Conservation (phyloP, 2,113 vertebrate species). For the Etheostoma spectabile region DNA sequence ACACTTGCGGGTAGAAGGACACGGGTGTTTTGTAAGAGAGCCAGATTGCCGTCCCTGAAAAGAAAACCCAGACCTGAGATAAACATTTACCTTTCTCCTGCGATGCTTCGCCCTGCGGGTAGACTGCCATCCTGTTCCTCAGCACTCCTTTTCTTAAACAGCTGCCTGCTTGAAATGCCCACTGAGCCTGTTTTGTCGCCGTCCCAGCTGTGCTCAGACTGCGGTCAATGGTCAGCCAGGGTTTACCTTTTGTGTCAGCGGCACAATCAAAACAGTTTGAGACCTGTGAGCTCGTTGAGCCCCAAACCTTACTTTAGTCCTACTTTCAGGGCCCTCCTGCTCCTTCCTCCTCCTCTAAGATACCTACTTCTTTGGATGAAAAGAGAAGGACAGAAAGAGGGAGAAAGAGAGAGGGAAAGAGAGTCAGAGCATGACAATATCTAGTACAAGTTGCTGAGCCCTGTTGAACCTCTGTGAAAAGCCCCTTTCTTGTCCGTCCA, state of each 20-base stretch:
- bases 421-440: conserved; percentile 32
- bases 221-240: conserved; percentile 65
- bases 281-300: conserved; percentile 77
- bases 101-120: not conserved
- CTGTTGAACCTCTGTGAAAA: conserved; percentile 17
- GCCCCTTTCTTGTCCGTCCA: conserved; percentile 1
- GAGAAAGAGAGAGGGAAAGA: not conserved
- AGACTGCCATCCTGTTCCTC: conserved; percentile 30
- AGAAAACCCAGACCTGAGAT: conserved; percentile 55
- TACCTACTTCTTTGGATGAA: conserved; percentile 16
- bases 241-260: conserved; percentile 69
- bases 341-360: conserved; percentile 25
- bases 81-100: conserved; percentile 69
- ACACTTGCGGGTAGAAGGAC: conserved; percentile 54
- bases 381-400: conserved; percentile 2
- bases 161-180: conserved; percentile 54
- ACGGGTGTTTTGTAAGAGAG: conserved; percentile 60
- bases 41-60: conserved; percentile 52
- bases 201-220: conserved; percentile 67
- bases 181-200: conserved; percentile 71
- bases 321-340: conserved; percentile 64
- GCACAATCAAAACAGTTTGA: conserved; percentile 75
- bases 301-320: conserved; percentile 83
- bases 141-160: conserved; percentile 31
- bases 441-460: not conserved